Evolutionary conservation across 2,888 invertebrate genomes (phyloP), one percentile per base, ranked within the genome.

Genomic region (Heliconius ismenius): DNA sequence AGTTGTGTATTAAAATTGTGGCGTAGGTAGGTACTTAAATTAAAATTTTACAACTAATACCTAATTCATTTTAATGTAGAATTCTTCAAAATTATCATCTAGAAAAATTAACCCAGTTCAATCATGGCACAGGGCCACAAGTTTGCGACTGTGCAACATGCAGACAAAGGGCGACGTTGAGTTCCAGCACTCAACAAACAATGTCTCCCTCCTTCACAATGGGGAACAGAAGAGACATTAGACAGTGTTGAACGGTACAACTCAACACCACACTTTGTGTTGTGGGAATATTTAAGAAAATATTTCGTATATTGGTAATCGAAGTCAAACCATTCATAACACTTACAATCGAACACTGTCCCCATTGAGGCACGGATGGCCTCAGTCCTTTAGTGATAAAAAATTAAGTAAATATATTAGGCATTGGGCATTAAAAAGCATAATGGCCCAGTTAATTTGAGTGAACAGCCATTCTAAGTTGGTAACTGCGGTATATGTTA

Each of bases 401-500:
- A 62, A 62, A 26, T 2, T 13, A 62, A 62, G 4, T 24, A 67
- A 24, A 67, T 39, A 39, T 13, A 2, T 24, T 39, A 24, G 24
- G 24, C 15, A 62, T 24, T 24, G 11, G 15, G 4, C 70, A 58
- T 70, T 70, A 70, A 78, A 79, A 77, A 79, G 73, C 73, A 65
- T 70, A 39, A 74, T 65, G 70, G 68, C 78, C 76, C 75, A 79
- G 81, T 80, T 83, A 85, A 85, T 84, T 84, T 83, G 82, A 77
- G 81, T 79, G 76, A 81, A 82, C 82, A 81, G 80, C 81, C 82
- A 81, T 84, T 86, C 83, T 80, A 77, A 81, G 79, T 80, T 74
- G 70, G 82, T 81, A 84, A 85, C 84, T 82, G 84, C 84, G 82
- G 67, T 83, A 83, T 86, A 84, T 83, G 85, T 84, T 84, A 84